Percentiles rank a stretch among this genome's conserved stretches.
Evolutionary conservation across 2,888 invertebrate genomes (phyloP).

Genomic region (Crioceris asparagi): DNA sequence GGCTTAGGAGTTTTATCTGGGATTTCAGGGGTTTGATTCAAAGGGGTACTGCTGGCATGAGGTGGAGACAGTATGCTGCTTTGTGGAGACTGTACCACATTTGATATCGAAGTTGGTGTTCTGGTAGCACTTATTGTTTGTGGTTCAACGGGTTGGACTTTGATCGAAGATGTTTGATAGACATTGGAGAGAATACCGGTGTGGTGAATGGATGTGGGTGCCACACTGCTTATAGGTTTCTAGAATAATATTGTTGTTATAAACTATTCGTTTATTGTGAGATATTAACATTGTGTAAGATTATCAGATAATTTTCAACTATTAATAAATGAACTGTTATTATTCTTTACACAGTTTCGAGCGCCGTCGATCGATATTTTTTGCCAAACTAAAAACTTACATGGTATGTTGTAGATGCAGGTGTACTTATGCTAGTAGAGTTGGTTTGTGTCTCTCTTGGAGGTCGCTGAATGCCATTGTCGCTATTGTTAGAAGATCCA

Average conservation of each 20-base stretch:
- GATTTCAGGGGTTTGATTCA: conserved; percentile 40
- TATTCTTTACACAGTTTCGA: too few relatives aligned
- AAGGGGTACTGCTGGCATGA: conserved; percentile 50
- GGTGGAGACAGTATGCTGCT: conserved; percentile 43
- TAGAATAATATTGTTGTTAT: conserved; percentile 37
- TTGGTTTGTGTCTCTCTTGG: too few relatives aligned
- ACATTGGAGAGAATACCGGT: conserved; percentile 62
- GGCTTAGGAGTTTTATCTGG: conserved; percentile 55
- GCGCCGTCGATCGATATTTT: too few relatives aligned
- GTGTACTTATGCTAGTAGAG: conserved; percentile 12
- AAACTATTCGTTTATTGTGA: too few relatives aligned
- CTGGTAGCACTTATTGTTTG: conserved; percentile 50
- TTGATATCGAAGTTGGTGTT: conserved; percentile 18
- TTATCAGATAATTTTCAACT: too few relatives aligned
- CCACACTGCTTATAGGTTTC: conserved; percentile 81
- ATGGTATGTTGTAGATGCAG: conserved; percentile 21
- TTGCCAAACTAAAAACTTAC: too few relatives aligned
- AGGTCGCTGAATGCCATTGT: conserved; percentile 5
- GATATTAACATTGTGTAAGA: too few relatives aligned
- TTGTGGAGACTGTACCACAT: conserved; percentile 25
- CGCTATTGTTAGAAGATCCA: conserved; percentile 12
- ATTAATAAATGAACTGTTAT: too few relatives aligned
- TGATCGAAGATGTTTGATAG: conserved; percentile 70
- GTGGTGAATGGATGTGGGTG: conserved; percentile 63
- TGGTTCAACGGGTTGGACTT: conserved; percentile 70